phyloP scores from a whole-genome alignment of 2,888 invertebrate species.

The Dorcus hopei region DNA sequence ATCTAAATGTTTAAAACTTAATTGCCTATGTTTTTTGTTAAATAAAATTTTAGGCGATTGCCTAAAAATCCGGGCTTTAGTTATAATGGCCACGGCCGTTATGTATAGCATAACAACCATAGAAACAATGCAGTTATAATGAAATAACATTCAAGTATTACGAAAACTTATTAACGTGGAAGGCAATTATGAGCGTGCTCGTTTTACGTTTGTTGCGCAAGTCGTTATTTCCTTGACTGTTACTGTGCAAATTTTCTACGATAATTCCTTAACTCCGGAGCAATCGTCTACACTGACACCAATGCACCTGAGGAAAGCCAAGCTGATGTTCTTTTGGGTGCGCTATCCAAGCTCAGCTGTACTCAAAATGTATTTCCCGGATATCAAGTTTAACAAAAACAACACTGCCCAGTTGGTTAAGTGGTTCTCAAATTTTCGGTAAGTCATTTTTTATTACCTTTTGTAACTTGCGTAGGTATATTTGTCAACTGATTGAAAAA shows the following conservation, averaged over 20 bases:
- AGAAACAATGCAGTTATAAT: too few relatives aligned
- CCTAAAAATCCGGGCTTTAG: too few relatives aligned
- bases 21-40: too few relatives aligned
- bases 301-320: slow-evolving; percentile 99
- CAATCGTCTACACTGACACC: slow-evolving; percentile 96
- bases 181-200: not conserved
- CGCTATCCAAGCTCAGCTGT: slow-evolving; percentile 98
- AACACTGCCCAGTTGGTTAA: slow-evolving; percentile 99
- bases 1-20: too few relatives aligned
- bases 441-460: slow-evolving; percentile 49
- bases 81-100: too few relatives aligned
- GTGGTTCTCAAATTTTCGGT: slow-evolving; percentile 99
- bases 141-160: too few relatives aligned
- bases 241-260: slow-evolving; percentile 9
- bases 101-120: too few relatives aligned
- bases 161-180: not conserved
- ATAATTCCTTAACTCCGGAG: slow-evolving; percentile 78
- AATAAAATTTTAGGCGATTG: too few relatives aligned
- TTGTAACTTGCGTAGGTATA: not conserved
- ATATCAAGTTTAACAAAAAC: slow-evolving; percentile 99
- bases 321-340: slow-evolving; percentile 99
- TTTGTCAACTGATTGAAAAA: too few relatives aligned
- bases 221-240: too few relatives aligned
- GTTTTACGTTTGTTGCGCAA: too few relatives aligned
- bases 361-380: slow-evolving; percentile 99